A percentile compares a stretch with the other conserved stretches of the same genome.
phyloP scores from a whole-genome alignment of 2,888 invertebrate species.

The Parnassius orleans region DNA sequence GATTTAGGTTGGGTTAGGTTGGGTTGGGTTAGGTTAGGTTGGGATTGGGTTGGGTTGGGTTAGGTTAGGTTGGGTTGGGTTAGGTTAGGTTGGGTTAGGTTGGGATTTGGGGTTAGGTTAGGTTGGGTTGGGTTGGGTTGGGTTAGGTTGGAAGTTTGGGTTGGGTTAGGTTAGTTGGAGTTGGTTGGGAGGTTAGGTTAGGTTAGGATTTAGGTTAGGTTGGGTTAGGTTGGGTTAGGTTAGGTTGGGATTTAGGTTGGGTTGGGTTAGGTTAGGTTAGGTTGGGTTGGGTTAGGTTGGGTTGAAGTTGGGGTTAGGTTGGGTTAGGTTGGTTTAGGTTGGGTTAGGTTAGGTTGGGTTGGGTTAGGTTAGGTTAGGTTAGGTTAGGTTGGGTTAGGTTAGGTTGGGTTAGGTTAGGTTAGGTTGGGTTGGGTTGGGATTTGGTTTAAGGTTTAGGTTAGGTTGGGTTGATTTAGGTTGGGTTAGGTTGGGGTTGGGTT shows the following conservation, averaged over 20 bases:
- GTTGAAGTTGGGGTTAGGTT: conserved; percentile 17
- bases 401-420: conserved; percentile 27
- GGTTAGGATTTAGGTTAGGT: no score
- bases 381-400: conserved; percentile 24
- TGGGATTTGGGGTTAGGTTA: no score
- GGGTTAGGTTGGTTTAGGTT: conserved; percentile 22
- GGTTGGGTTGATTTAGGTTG: conserved; percentile 23
- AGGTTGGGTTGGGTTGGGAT: conserved; percentile 25
- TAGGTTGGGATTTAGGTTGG: conserved; percentile 28
- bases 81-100: no score
- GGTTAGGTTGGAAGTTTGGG: conserved; percentile 20
- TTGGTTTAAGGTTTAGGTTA: no score
- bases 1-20: no score
- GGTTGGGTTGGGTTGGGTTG: conserved; percentile 17
- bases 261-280: conserved; percentile 27
- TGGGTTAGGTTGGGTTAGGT: no score
- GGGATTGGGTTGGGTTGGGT: no score
- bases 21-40: no score
- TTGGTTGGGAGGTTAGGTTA: conserved; percentile 26
- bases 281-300: conserved; percentile 24
- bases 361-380: conserved; percentile 27
- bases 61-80: no score
- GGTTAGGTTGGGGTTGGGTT: conserved; percentile 17
- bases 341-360: conserved; percentile 26
- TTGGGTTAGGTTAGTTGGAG: conserved; percentile 16